Base-by-base conservation (phyloP, 2,113 vertebrate genomes). In the Synchiropus splendidus region DNA sequence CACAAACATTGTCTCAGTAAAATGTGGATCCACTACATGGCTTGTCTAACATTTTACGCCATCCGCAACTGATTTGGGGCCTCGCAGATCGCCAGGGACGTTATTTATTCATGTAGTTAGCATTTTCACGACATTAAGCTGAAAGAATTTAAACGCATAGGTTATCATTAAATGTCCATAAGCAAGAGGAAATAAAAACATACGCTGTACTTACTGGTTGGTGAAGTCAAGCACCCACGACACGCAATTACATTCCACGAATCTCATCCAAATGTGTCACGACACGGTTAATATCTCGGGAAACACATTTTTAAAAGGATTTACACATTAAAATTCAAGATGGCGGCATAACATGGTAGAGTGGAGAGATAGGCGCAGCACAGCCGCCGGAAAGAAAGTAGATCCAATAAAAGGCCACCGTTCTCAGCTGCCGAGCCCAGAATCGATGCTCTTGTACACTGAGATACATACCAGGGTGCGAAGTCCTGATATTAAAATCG, bases 321-420 rank as follows among this genome's bases (percentile, higher is more conserved):
- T 82, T 78, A 78, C 21, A 78, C 82, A 86, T 88, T 84, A 86
- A 83, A 86, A 85, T 88, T 82, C 83, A 88, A 88, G 80, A 87
- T 88, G 85, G 85, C 85, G 83, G 65, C 74, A 66, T 39, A 42
- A 74, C 69, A 77, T 54, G 43, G 59, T 59, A 39, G 47, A 72
- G 53, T 54, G 61, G 44, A 61, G 58, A 70, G 75, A 67, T 54
- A 68, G 79, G 55, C 83, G 80, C 61, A 83, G 58, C 75, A 77
- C 83, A 18, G 64, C 80, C 75, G 16, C 70, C 64, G 51, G 39
- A 31, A 27, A 82, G 61, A 86, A 80, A 86, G 50, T 81, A 86
- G 82, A 68, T 50, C 83, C 76, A 4, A 13, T n/a, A 56, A 39
- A 34, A 58, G 60, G 45, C 64, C 27, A 9, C 37, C 31, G 43